Conservation (phyloP, 2,113 vertebrate species). For the Globicephala melas region DNA sequence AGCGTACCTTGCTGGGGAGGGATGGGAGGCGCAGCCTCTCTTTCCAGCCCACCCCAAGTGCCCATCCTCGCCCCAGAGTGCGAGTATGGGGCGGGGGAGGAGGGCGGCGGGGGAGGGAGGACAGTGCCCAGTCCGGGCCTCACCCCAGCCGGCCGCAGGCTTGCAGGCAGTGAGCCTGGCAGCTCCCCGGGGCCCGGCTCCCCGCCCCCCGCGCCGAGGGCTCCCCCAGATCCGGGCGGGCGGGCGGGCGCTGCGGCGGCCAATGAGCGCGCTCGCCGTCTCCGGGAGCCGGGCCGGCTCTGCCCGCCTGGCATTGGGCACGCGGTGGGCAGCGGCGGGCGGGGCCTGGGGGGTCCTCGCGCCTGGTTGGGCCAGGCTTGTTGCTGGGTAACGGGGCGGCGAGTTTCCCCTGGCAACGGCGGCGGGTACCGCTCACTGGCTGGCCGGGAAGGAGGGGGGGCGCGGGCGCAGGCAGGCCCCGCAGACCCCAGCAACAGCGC, state of each 20-base stretch:
- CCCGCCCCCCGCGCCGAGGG: slow-evolving; percentile 60
- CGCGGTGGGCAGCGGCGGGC: slow-evolving; percentile 75
- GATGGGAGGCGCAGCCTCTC: background rate
- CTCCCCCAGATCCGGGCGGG: slow-evolving; percentile 64
- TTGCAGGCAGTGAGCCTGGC: slow-evolving; percentile 26
- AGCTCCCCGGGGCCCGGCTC: slow-evolving; percentile 62
- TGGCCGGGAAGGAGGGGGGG: slow-evolving; percentile 69
- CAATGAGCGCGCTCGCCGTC: slow-evolving; percentile 74
- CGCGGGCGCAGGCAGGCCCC: slow-evolving; percentile 70
- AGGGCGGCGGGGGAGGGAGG: background rate
- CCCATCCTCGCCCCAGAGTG: background rate
- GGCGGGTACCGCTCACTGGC: slow-evolving; percentile 78
- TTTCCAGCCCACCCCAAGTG: background rate
- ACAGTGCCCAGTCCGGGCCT: background rate
- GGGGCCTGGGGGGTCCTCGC: slow-evolving; percentile 73
- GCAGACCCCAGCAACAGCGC: slow-evolving; percentile 78
- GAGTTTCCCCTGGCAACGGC: slow-evolving; percentile 79
- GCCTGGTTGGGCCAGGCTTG: slow-evolving; percentile 78
- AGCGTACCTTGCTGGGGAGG: background rate
- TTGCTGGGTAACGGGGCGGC: slow-evolving; percentile 79
- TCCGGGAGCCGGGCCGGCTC: slow-evolving; percentile 74
- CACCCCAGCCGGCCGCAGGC: slow-evolving; percentile 13
- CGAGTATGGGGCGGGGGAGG: background rate
- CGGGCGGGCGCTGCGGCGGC: slow-evolving; percentile 42
- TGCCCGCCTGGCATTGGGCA: slow-evolving; percentile 78